Conservation (phyloP, 2,888 invertebrate species). For the Sarcophaga rosellei region DNA sequence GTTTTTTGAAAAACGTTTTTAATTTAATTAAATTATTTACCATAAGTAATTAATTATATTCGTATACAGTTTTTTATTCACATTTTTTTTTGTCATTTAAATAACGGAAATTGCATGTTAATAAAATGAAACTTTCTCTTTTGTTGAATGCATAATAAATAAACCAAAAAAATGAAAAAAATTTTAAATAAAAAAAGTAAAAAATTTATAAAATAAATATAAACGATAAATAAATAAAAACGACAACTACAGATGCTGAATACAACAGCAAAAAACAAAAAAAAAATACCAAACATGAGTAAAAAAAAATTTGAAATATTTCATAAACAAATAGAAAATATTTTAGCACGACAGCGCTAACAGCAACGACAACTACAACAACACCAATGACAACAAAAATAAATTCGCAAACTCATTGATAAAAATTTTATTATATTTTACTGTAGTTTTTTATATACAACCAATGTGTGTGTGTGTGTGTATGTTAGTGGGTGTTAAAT, state of each 20-base stretch:
- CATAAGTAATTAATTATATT: slow-evolving; percentile 21
- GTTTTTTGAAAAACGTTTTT: no score
- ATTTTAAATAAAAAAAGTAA: neutral
- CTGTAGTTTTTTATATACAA: neutral
- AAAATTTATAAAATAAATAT: slow-evolving; percentile 54
- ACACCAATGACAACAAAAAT: neutral
- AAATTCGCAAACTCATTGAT: slow-evolving; percentile 51
- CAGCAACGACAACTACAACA: neutral
- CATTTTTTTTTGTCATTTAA: neutral
- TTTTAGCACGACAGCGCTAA: slow-evolving; percentile 21
- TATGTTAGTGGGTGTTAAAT: neutral
- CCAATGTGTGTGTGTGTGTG: no score
- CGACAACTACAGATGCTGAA: slow-evolving; percentile 9
- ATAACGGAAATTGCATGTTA: slow-evolving; percentile 59
- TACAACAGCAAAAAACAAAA: neutral
- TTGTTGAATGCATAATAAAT: slow-evolving; percentile 60
- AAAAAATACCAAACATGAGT: neutral
- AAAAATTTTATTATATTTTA: slow-evolving; percentile 4
- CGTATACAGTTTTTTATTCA: neutral
- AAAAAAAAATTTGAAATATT: neutral
- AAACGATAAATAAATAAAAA: slow-evolving; percentile 9
- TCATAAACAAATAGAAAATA: slow-evolving; percentile 33
- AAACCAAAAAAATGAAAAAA: slow-evolving; percentile 53
- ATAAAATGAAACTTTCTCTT: slow-evolving; percentile 58
- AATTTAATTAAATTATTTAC: slow-evolving; percentile 32